Percentiles rank a stretch among this genome's conserved stretches.
These are phyloP conservation scores for Labrus mixtus DNA, from an alignment of 2,113 vertebrate species.

Conservation along the genomic window DNA sequence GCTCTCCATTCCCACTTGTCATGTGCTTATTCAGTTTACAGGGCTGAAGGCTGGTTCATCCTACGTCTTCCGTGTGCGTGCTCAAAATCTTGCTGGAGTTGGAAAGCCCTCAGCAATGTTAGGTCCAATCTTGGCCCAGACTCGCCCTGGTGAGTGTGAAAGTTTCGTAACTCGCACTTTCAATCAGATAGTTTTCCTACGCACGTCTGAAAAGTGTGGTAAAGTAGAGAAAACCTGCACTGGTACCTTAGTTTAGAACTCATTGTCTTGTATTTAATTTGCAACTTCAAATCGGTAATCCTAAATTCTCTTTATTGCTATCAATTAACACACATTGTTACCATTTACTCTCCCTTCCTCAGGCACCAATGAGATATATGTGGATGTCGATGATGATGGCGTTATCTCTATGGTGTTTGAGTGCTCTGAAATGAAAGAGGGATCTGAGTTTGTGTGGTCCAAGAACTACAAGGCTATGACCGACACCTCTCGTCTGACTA, in stretches of 20 bases:
- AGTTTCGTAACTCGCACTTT: slow-evolving; percentile 36
- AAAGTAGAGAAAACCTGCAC: slow-evolving; percentile 5
- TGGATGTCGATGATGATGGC: slow-evolving; percentile 95
- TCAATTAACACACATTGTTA: not conserved
- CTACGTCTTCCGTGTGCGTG: slow-evolving; percentile 91
- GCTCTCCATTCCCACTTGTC: not conserved
- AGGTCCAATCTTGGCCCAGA: slow-evolving; percentile 91
- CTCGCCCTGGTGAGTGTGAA: slow-evolving; percentile 87
- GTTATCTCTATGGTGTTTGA: slow-evolving; percentile 96
- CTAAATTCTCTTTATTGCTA: not conserved
- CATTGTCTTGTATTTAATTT: too few relatives aligned
- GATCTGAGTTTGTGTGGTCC: slow-evolving; percentile 94
- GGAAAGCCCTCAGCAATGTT: slow-evolving; percentile 88
- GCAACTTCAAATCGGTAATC: too few relatives aligned
- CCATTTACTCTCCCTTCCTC: slow-evolving; percentile 8
- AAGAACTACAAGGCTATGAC: slow-evolving; percentile 92
- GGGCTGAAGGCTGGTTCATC: slow-evolving; percentile 86
- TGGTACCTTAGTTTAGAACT: slow-evolving; percentile 5
- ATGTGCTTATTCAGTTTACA: slow-evolving; percentile 81
- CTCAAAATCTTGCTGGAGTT: slow-evolving; percentile 93
- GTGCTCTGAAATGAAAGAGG: slow-evolving; percentile 90
- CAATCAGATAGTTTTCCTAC: slow-evolving; percentile 16
- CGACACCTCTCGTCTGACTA: slow-evolving; percentile 87
- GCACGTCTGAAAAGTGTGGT: slow-evolving; percentile 9
- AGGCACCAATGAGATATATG: slow-evolving; percentile 95